Conservation (phyloP, 2,888 invertebrate species). For the Flabesymbios commensalis region DNA sequence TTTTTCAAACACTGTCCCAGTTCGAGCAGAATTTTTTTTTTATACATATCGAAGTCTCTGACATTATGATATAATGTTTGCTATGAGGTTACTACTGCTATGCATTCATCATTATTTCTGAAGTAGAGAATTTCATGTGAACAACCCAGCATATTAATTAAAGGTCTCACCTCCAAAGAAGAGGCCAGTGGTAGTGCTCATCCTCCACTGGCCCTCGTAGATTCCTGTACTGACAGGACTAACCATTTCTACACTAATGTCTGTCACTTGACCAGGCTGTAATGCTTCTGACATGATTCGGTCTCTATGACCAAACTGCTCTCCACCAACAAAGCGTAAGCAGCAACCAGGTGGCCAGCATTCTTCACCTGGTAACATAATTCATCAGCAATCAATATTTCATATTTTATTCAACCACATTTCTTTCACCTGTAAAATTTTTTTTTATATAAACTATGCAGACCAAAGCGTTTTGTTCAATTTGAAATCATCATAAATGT, state of each 20-base stretch:
- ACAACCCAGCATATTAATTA: no score
- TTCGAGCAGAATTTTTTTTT: no score
- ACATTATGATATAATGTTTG: no score
- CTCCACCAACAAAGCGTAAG: slow-evolving; percentile 75
- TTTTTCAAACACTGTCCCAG: no score
- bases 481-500: no score
- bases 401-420: background rate
- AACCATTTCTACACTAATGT: slow-evolving; percentile 78
- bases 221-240: slow-evolving; percentile 77
- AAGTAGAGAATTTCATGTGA: no score
- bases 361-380: slow-evolving; percentile 67
- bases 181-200: slow-evolving; percentile 83
- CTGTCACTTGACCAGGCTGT: slow-evolving; percentile 76
- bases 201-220: slow-evolving; percentile 86
- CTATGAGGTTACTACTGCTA: no score
- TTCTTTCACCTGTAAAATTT: no score
- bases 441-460: background rate
- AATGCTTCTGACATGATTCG: slow-evolving; percentile 73
- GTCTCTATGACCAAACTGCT: slow-evolving; percentile 67
- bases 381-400: background rate
- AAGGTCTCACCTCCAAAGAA: slow-evolving; percentile 87
- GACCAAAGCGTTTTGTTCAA: background rate
- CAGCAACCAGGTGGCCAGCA: slow-evolving; percentile 81
- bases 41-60: no score
- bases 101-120: no score